Conservation (phyloP, 2,888 invertebrate species). For the Dryadula phaetusa region DNA sequence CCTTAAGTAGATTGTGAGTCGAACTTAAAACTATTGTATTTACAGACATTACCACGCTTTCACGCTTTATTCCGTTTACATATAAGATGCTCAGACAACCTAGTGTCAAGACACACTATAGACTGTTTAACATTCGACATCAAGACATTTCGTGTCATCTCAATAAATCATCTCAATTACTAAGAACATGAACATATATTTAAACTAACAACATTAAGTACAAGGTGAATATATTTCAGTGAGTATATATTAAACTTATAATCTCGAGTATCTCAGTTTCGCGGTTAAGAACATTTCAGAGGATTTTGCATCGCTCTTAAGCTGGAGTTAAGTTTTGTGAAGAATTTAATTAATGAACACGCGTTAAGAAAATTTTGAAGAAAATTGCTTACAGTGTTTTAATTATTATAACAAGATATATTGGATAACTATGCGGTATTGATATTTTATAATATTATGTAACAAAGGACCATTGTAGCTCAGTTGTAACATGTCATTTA, state of each 20-base stretch:
- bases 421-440: neutral
- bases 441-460: neutral
- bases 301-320: conserved; percentile 4
- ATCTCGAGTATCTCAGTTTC: conserved; percentile 3
- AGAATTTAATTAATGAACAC: conserved; percentile 25
- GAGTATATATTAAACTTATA: conserved; percentile 17
- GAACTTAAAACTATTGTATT: too few species aligned
- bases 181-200: neutral
- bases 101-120: too few species aligned
- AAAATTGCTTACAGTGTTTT: neutral
- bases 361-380: conserved; percentile 6
- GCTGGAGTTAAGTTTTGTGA: neutral
- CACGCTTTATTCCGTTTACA: neutral
- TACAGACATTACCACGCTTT: too few species aligned
- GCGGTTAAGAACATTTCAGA: conserved; percentile 4
- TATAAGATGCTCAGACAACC: too few species aligned
- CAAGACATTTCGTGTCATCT: too few species aligned
- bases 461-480: too few species aligned
- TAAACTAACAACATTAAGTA: neutral
- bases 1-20: too few species aligned
- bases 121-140: too few species aligned
- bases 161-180: too few species aligned
- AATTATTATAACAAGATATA: conserved; percentile 8
- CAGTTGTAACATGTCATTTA: too few species aligned
- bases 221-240: conserved; percentile 2